Evolutionary conservation across 2,888 invertebrate species (phyloP).

Genomic region (Linhomoeus sp.): DNA sequence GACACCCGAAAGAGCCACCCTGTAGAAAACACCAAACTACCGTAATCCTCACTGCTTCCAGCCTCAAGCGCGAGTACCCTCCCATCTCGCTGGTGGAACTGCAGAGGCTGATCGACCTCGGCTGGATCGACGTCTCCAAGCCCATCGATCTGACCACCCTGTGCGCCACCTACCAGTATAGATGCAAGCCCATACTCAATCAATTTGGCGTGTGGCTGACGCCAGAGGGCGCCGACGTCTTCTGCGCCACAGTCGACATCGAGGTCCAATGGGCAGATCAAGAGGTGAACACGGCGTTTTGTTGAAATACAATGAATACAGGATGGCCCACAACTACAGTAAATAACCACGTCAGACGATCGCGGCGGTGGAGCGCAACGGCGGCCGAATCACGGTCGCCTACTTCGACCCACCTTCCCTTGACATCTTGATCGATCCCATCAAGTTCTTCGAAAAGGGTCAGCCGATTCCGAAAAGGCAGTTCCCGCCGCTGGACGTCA

Average conservation of each 20-base stretch:
- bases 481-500: conserved; percentile 72
- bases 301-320: too few relatives aligned
- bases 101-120: conserved; percentile 70
- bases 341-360: conserved; percentile 42
- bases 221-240: conserved; percentile 70
- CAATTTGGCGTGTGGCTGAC: conserved; percentile 80
- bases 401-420: conserved; percentile 71
- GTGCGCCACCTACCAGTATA: conserved; percentile 55
- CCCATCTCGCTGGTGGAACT: conserved; percentile 58
- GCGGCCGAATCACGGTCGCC: conserved; percentile 77
- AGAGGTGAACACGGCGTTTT: too few relatives aligned
- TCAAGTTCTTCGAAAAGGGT: conserved; percentile 60
- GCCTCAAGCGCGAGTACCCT: conserved; percentile 62
- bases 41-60: too few relatives aligned
- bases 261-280: conserved; percentile 93
- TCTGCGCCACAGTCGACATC: conserved; percentile 69
- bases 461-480: conserved; percentile 66
- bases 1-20: too few relatives aligned
- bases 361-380: conserved; percentile 78
- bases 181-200: conserved; percentile 38
- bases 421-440: conserved; percentile 50
- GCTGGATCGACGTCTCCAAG: conserved; percentile 50
- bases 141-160: conserved; percentile 73
- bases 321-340: too few relatives aligned
- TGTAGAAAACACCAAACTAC: too few relatives aligned